A percentile compares a stretch with the other conserved stretches of the same genome.
Evolutionary conservation across 2,113 vertebrate species (phyloP).

Genomic region (Micronycteris hirsuta): DNA sequence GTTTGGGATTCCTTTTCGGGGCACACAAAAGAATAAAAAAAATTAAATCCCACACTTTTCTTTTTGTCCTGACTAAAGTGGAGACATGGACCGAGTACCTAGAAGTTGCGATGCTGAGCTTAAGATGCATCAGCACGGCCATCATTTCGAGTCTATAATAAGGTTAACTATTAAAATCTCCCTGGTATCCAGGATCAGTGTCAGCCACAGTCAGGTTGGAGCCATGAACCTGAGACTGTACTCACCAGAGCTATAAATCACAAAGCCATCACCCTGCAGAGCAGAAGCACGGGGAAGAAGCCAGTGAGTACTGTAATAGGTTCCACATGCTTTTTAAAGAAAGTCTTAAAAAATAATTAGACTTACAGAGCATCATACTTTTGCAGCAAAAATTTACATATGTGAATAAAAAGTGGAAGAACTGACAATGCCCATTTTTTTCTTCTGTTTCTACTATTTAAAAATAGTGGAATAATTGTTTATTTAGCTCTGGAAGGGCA

Average conservation of each 20-base stretch:
- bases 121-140: background rate
- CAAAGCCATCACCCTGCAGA: background rate
- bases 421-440: background rate
- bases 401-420: conserved; percentile 12
- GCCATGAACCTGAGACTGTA: background rate
- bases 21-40: background rate
- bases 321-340: conserved; percentile 44
- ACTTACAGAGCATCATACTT: conserved; percentile 5
- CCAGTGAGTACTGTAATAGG: background rate
- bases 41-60: background rate
- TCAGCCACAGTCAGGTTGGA: background rate
- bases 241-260: conserved; percentile 32
- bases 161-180: conserved; percentile 17
- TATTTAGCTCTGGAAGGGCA: background rate
- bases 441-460: conserved; percentile 30
- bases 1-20: conserved; percentile 15
- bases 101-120: background rate
- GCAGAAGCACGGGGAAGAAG: background rate
- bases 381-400: conserved; percentile 18
- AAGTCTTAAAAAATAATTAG: conserved; percentile 14
- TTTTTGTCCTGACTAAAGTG: background rate
- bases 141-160: background rate
- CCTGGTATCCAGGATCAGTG: background rate
- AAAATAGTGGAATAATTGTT: background rate
- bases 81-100: background rate